These are phyloP conservation scores for Tapirus terrestris DNA, from an alignment of 2,113 vertebrate genomes.

Conservation along the genomic window DNA sequence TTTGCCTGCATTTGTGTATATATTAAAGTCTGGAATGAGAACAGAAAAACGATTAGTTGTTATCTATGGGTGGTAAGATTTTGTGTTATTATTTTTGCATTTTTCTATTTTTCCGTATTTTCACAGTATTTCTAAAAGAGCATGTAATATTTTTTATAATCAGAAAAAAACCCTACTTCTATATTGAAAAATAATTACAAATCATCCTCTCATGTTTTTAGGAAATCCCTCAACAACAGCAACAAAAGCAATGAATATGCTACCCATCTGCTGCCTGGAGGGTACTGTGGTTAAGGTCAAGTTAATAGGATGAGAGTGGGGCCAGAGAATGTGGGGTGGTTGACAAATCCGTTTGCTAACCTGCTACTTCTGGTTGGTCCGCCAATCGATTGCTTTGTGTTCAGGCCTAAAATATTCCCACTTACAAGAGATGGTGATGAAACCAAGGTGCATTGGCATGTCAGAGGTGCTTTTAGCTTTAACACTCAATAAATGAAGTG, in stretches of 20 bases:
- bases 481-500: background rate
- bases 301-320: background rate
- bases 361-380: background rate
- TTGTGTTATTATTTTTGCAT: background rate
- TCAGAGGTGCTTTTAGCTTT: background rate
- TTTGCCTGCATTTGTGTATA: background rate
- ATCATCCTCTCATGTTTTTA: background rate
- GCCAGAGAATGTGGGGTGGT: background rate
- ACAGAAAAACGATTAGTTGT: background rate
- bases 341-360: background rate
- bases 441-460: constrained; percentile 18
- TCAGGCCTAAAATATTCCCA: background rate
- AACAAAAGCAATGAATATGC: background rate
- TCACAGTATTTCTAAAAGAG: background rate
- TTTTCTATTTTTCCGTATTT: background rate
- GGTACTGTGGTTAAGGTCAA: background rate
- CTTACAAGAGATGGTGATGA: background rate
- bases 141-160: background rate
- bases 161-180: background rate
- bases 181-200: constrained; percentile 1
- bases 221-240: background rate
- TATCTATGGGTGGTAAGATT: background rate
- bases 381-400: background rate
- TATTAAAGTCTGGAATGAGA: background rate
- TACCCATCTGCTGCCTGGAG: background rate